Conservation (phyloP, 1,140 invertebrate species). For the Macrosteles quadrilineatus region DNA sequence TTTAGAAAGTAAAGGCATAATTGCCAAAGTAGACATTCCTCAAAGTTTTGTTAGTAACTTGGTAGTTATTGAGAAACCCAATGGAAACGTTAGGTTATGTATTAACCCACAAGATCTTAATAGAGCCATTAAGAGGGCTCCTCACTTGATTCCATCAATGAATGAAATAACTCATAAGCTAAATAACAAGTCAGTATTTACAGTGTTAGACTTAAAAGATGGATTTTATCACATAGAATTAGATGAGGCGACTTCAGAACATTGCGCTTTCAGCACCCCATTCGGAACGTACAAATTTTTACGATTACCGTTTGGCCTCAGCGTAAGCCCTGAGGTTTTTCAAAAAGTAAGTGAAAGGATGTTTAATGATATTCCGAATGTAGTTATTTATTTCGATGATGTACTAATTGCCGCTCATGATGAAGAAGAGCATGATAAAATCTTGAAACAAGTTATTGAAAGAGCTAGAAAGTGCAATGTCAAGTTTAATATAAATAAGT, state of each 20-base stretch:
- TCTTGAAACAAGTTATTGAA: constrained; percentile 37
- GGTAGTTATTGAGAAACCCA: too few species aligned
- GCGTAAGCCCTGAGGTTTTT: constrained; percentile 43
- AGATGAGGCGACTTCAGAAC: neutral
- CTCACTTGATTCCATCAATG: constrained; percentile 8
- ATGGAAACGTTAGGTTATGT: too few species aligned
- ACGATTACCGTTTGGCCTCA: constrained; percentile 42
- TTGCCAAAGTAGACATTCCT: too few species aligned
- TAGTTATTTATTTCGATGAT: constrained; percentile 46
- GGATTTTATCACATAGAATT: constrained; percentile 20
- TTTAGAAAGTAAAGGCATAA: too few species aligned
- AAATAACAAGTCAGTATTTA: constrained; percentile 15
- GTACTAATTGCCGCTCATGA: constrained; percentile 40
- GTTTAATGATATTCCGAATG: constrained; percentile 45
- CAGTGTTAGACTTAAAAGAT: neutral
- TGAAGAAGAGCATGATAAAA: constrained; percentile 40
- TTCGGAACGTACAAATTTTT: constrained; percentile 26
- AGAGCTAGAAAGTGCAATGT: constrained; percentile 42
- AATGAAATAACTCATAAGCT: constrained; percentile 12
- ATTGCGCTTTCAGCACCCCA: constrained; percentile 12
- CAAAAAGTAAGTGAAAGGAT: constrained; percentile 38
- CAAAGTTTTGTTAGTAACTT: too few species aligned
- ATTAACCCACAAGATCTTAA: too few species aligned
- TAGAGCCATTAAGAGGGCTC: constrained; percentile 7
- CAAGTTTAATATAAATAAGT: constrained; percentile 46